These are phyloP conservation scores for Microtus richardsoni DNA, from an alignment of 2,113 vertebrate species.

Conservation along the genomic window DNA sequence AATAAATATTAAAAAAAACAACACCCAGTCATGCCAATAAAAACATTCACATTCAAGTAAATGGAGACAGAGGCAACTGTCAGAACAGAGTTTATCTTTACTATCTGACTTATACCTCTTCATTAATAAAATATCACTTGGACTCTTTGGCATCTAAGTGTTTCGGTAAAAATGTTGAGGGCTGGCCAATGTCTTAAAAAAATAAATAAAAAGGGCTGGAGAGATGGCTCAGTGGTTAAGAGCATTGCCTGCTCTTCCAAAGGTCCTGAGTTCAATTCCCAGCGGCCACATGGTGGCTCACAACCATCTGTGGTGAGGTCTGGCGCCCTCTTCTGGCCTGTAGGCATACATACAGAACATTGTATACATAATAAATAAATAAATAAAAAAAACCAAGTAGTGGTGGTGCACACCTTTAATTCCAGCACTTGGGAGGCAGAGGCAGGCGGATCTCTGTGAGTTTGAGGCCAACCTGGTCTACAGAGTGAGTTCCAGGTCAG, in stretches of 20 bases:
- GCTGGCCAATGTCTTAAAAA: background rate
- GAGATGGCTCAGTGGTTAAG: too few relatives aligned
- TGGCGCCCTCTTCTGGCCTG: too few relatives aligned
- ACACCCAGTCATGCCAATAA: background rate
- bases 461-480: background rate
- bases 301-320: too few relatives aligned
- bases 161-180: slow-evolving; percentile 33
- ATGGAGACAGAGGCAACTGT: background rate
- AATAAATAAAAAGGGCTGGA: too few relatives aligned
- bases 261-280: too few relatives aligned
- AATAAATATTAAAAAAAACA: too few relatives aligned
- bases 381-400: too few relatives aligned
- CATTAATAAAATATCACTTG: background rate
- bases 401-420: too few relatives aligned
- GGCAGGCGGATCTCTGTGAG: background rate
- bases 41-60: slow-evolving; percentile 24
- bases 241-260: too few relatives aligned
- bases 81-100: background rate
- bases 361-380: too few relatives aligned
- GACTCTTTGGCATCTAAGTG: background rate
- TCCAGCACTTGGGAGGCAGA: background rate
- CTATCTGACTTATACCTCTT: background rate
- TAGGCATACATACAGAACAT: too few relatives aligned
- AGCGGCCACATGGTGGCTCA: too few relatives aligned
- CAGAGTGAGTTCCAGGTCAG: background rate